Evolutionary conservation across 2,888 invertebrate species (phyloP), one percentile per base, ranked within the genome.

Genomic region (Podotricha telesiphe): DNA sequence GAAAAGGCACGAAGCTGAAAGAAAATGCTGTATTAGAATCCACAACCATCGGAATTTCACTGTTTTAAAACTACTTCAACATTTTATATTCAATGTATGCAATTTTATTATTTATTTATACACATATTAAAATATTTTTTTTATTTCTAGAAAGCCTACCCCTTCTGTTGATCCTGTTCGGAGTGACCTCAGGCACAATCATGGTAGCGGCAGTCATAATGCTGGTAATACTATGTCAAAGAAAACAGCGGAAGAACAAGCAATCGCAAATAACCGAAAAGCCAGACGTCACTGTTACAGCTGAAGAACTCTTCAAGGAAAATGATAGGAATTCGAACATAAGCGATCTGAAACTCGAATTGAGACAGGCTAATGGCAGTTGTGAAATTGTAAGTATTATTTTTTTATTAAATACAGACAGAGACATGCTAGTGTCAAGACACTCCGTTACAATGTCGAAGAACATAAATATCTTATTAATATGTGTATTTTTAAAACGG

Each of bases 311-410:
- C 50, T 95, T 94, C 75, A 95, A 96, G 77, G 96, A 96, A 83
- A 97, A 97, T 69, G 98, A 98, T 85, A 94, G 97, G 76, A 97
- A 97, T 80, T 98, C 98, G 64, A 98, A 98, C 84, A 97, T 98
- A 80, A 98, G 98, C 75, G 98, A 98, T 89, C 93, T 98, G 83
- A 98, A 98, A 88, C 94, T 97, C 75, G 98, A 98, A 87, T 94
- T 98, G 73, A 94, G 98, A 70, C 97, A 97, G 58, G 96, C 96
- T 11, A 96, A 96, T 73, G 96, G 96, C 48, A 95, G 95, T 79
- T 96, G 96, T 85, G 96, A 96, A 84, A 94, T 94, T 87, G 95
- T 95, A 81, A 94, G 94, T 91, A 86, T 58, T 62, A 55, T 86
- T 68, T 64, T 65, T 62, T 55, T 71, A 40, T 40, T 48, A 47